Evolutionary conservation across 2,113 vertebrate genomes (phyloP), one percentile per base, ranked within the genome.

Genomic region (Lutjanus erythropterus): DNA sequence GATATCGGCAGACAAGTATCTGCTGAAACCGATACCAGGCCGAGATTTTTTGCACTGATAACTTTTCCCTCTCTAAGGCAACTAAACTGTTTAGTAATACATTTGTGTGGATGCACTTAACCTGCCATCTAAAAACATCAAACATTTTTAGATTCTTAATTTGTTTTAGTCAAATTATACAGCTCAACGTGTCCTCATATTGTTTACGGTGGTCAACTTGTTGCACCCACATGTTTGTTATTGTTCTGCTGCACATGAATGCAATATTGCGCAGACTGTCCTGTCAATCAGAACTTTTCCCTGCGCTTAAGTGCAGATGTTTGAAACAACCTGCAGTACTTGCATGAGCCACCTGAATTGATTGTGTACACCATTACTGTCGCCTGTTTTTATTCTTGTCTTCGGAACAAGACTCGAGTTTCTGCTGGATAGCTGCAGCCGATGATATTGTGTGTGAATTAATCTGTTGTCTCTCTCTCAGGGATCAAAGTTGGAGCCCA

Each of bases 401-500:
- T 12, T 69, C 27, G 41, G 23, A 70, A 41, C 16, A 12, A 42
- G 18, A 29, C 25, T 31, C 25, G 12, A 9, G 5, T 33, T 31
- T 70, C 29, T 33, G 11, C 21, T 29, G 19, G 7, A 18, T 35
- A 5, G 61, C 21, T 76, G 9, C 3, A 29, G 46, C 33, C 23
- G 56, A 49, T 50, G 19, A 55, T 23, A 18, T 35, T 15, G 16
- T 61, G 11, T n/a, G 2, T 53, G 21, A 19, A 15, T 31, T 1
- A 9, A 39, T 37, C 18, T 67, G 27, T 80, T 31, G 46, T 75
- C 27, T 87, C 64, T 52, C 41, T 81, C 84, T 12, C 93, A 99
- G 97, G 97, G 95, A 46, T 29, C 16, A 0, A 94, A 88, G 81
- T 74, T 95, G 84, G 96, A 99, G 87, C 95, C 95, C 84, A 96